These are phyloP conservation scores for Prunella himalayana DNA, from an alignment of 2,113 vertebrate species.

Conservation along the genomic window DNA sequence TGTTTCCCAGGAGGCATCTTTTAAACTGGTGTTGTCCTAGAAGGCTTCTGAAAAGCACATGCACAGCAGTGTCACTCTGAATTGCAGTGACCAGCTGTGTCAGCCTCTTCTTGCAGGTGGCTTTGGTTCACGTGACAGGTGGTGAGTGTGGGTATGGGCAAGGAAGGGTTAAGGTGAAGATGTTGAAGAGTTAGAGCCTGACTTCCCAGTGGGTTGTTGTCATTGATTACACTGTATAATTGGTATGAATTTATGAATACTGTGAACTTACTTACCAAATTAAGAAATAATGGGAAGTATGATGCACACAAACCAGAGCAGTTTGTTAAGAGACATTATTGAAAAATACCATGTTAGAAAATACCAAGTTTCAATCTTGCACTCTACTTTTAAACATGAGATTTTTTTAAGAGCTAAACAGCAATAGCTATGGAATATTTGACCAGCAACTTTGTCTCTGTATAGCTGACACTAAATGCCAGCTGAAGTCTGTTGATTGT, in stretches of 20 bases:
- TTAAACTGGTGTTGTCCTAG: neutral
- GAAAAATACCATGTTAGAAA: neutral
- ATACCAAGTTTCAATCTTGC: neutral
- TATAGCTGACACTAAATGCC: neutral
- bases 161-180: neutral
- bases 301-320: neutral
- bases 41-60: neutral
- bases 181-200: neutral
- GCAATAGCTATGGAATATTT: neutral
- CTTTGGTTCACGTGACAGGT: fast-evolving
- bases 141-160: neutral
- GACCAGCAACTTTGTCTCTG: neutral
- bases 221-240: neutral
- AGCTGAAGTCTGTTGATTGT: neutral
- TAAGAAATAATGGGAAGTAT: neutral
- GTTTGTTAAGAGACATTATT: neutral
- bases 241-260: neutral
- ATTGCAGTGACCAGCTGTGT: neutral
- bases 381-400: neutral
- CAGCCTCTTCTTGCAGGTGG: neutral
- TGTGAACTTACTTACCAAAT: neutral
- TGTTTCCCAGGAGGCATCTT: neutral
- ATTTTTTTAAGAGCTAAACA: neutral
- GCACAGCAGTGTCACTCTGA: neutral
- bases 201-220: neutral